A percentile compares a stretch with the other conserved stretches of the same genome.
Conservation (phyloP, 2,888 invertebrate species). For the Eilema griseolum region DNA sequence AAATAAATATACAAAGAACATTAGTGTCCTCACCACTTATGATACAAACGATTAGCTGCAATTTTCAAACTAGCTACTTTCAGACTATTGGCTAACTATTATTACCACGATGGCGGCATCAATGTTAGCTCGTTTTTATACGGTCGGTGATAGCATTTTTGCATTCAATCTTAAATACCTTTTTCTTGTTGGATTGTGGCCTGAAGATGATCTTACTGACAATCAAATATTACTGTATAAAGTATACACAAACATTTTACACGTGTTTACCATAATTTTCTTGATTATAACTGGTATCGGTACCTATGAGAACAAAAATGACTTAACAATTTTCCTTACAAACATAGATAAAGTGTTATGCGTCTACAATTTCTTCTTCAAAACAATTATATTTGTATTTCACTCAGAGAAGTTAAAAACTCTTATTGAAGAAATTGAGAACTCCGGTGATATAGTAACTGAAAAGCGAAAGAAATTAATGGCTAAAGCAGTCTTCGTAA, state of each 20-base stretch:
- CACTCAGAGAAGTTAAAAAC: slow-evolving; percentile 59
- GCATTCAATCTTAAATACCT: slow-evolving; percentile 72
- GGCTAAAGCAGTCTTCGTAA: slow-evolving; percentile 55
- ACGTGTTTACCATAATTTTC: slow-evolving; percentile 57
- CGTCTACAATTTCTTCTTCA: slow-evolving; percentile 67
- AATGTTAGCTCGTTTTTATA: slow-evolving; percentile 41
- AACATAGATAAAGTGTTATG: slow-evolving; percentile 66
- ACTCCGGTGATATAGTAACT: slow-evolving; percentile 67
- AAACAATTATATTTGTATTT: slow-evolving; percentile 63
- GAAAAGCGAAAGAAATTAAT: slow-evolving; percentile 62
- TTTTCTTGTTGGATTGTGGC: slow-evolving; percentile 73
- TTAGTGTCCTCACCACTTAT: slow-evolving; percentile 30
- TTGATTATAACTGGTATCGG: slow-evolving; percentile 64
- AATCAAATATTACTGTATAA: slow-evolving; percentile 57
- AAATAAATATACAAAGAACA: background rate
- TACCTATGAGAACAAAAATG: slow-evolving; percentile 56
- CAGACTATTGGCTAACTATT: slow-evolving; percentile 21
- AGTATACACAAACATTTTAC: slow-evolving; percentile 60
- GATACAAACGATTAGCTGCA: background rate
- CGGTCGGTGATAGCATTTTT: slow-evolving; percentile 62
- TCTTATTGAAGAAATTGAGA: slow-evolving; percentile 66
- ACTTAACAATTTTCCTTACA: slow-evolving; percentile 58
- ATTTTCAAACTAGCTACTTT: slow-evolving; percentile 15
- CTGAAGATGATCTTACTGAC: slow-evolving; percentile 55
- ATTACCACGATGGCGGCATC: slow-evolving; percentile 59